A percentile compares a stretch with the other conserved stretches of the same genome.
Evolutionary conservation across 2,113 vertebrate genomes (phyloP).

Genomic region (Chelonoidis abingdonii): DNA sequence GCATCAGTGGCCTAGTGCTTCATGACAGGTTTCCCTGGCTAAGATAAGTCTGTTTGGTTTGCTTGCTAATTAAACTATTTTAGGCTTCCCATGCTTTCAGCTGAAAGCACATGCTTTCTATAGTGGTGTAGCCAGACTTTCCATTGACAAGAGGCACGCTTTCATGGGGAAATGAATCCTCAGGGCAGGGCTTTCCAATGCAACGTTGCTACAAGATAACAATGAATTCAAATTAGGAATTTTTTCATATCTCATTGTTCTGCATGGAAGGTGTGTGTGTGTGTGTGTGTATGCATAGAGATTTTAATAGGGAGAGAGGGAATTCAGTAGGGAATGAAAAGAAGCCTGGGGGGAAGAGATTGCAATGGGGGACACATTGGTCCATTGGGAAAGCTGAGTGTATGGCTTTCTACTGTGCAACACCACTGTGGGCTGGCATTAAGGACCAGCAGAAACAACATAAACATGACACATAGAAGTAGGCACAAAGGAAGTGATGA

Average conservation of each 20-base stretch:
- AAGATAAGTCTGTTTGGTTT: neutral
- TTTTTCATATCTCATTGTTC: rapidly evolving
- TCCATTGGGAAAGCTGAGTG: neutral
- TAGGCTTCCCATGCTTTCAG: neutral
- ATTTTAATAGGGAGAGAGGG: neutral
- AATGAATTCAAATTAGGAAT: neutral
- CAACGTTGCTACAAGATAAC: neutral
- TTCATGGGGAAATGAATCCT: neutral
- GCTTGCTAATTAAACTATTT: neutral
- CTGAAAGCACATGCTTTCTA: neutral
- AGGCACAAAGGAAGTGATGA: neutral
- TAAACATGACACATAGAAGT: neutral
- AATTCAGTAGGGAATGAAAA: neutral
- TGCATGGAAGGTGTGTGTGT: rapidly evolving
- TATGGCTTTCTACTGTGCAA: neutral
- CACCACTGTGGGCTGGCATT: neutral
- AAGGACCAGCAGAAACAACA: neutral
- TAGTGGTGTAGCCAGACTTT: neutral
- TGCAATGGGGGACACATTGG: neutral
- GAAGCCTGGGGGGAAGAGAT: neutral
- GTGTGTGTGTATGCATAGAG: neutral
- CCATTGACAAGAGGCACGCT: neutral
- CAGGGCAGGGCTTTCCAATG: too few relatives aligned
- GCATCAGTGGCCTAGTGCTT: neutral
- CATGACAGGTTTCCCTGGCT: neutral